Evolutionary conservation across 1,140 invertebrate genomes (phyloP).

Genomic region (Aporrectodea caliginosa): DNA sequence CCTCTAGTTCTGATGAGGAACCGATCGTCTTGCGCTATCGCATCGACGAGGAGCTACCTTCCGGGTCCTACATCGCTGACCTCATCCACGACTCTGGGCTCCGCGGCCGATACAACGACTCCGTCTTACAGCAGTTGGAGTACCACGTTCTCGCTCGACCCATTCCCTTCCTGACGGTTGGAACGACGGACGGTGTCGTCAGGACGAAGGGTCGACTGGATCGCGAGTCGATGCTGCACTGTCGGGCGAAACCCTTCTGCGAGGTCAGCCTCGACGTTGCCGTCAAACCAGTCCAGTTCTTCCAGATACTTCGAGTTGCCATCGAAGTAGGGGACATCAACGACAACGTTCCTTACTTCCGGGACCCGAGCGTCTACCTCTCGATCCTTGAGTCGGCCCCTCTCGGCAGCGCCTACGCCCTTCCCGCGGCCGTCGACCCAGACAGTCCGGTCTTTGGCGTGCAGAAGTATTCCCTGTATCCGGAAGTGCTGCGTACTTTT

Average conservation of each 20-base stretch:
- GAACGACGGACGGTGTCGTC: not conserved
- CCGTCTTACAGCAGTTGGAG: not conserved
- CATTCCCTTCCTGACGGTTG: not conserved
- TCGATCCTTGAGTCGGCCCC: slow-evolving; percentile 89
- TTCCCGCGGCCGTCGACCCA: slow-evolving; percentile 73
- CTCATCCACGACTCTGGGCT: not conserved
- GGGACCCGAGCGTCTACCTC: slow-evolving; percentile 67
- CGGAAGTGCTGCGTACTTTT: slow-evolving; percentile 59
- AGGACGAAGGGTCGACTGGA: not conserved
- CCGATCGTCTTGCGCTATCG: not conserved
- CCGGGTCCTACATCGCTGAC: not conserved
- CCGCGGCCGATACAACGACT: not conserved
- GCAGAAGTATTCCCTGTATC: slow-evolving; percentile 84
- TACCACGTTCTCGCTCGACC: not conserved
- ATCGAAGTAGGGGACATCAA: slow-evolving; percentile 60
- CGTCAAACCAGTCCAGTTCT: slow-evolving; percentile 22
- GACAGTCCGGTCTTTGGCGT: slow-evolving; percentile 88
- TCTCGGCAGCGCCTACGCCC: slow-evolving; percentile 59
- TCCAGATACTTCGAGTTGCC: slow-evolving; percentile 31
- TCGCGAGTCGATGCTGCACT: not conserved
- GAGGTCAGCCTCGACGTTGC: slow-evolving; percentile 24
- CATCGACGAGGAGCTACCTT: not conserved
- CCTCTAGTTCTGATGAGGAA: not conserved
- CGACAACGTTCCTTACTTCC: slow-evolving; percentile 46
- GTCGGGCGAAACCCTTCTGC: slow-evolving; percentile 5